These are phyloP conservation scores for Alectura lathami DNA, from an alignment of 2,113 vertebrate genomes.

Conservation along the genomic window DNA sequence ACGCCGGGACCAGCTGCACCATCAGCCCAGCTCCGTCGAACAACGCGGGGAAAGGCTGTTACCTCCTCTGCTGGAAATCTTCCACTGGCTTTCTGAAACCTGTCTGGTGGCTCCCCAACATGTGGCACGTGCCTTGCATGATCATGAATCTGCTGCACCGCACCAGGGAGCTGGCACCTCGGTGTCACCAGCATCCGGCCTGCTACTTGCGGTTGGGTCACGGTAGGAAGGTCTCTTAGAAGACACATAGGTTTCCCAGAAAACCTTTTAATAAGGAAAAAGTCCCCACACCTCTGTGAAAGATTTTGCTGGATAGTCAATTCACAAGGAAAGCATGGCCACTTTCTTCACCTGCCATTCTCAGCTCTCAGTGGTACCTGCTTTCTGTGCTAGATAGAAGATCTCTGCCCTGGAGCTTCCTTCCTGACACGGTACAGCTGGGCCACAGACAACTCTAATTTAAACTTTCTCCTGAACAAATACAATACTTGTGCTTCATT, in stretches of 20 bases:
- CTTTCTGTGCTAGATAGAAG: neutral
- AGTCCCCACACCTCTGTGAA: neutral
- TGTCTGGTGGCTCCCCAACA: neutral
- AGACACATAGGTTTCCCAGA: neutral
- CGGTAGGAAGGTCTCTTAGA: neutral
- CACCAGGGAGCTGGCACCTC: neutral
- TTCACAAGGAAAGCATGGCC: neutral
- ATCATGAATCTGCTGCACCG: neutral
- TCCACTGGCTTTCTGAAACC: neutral
- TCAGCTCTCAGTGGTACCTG: neutral
- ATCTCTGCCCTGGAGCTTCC: neutral
- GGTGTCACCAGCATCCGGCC: neutral
- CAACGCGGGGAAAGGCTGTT: neutral
- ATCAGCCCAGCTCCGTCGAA: neutral
- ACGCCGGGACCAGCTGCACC: neutral
- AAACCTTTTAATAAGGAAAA: neutral
- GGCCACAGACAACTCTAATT: neutral
- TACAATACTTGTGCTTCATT: neutral
- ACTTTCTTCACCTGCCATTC: neutral
- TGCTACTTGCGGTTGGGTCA: neutral
- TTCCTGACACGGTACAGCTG: neutral
- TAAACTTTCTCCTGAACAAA: neutral
- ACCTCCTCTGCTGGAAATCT: neutral
- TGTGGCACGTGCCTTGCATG: neutral
- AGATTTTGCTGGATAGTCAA: neutral